Conservation (phyloP, 2,888 invertebrate species). For the Folsomia manolachei region DNA sequence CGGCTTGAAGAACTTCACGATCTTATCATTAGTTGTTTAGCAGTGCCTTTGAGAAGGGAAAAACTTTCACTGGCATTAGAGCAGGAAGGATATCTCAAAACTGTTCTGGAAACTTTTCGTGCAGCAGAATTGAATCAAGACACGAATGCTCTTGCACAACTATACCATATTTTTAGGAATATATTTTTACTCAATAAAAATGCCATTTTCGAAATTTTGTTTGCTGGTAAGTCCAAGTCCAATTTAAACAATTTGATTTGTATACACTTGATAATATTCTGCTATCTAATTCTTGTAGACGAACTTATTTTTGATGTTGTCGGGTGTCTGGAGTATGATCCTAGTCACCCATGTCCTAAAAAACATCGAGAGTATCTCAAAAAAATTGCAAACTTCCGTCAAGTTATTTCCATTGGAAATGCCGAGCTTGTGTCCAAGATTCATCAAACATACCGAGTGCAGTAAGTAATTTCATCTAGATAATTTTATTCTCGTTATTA, state of each 20-base stretch:
- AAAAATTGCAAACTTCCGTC: conserved; percentile 85
- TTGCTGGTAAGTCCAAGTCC: conserved; percentile 66
- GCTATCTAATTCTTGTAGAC: conserved; percentile 55
- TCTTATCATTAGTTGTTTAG: conserved; percentile 80
- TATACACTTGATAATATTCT: not conserved
- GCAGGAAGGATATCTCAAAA: conserved; percentile 90
- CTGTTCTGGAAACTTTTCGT: conserved; percentile 89
- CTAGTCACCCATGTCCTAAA: conserved; percentile 75
- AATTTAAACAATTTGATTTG: not conserved
- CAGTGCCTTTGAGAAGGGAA: conserved; percentile 86
- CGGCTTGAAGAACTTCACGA: conserved; percentile 94
- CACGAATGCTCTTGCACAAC: conserved; percentile 86
- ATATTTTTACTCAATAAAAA: conserved; percentile 98
- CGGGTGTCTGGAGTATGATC: conserved; percentile 97
- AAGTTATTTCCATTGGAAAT: conserved; percentile 93
- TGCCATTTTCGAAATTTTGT: conserved; percentile 94
- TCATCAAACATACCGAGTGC: conserved; percentile 98
- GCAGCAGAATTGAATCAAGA: conserved; percentile 97
- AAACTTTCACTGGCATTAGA: conserved; percentile 90
- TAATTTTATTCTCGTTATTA: too few species aligned
- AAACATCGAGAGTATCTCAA: conserved; percentile 94
- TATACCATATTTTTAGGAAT: conserved; percentile 97
- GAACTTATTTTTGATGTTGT: conserved; percentile 96
- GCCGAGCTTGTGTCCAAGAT: conserved; percentile 94
- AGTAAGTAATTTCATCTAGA: conserved; percentile 54